These are phyloP conservation scores for Drosophila repletoides DNA, from an alignment of 1,140 invertebrate genomes.

Conservation along the genomic window DNA sequence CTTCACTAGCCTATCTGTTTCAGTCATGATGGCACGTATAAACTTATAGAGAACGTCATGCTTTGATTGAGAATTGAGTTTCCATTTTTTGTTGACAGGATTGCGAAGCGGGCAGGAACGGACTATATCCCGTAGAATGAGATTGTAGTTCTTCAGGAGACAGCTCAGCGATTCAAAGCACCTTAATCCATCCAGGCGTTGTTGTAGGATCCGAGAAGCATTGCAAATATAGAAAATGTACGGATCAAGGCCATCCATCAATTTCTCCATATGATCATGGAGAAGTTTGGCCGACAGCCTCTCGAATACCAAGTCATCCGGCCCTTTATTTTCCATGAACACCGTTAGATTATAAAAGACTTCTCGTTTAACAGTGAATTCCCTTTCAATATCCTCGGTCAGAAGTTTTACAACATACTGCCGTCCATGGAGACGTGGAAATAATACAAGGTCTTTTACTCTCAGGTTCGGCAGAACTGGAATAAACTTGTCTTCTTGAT, in stretches of 20 bases:
- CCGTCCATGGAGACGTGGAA: too few species aligned
- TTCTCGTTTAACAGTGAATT: not conserved
- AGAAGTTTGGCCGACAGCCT: not conserved
- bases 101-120: not conserved
- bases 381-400: too few species aligned
- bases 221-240: conserved; percentile 11
- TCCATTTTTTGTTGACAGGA: too few species aligned
- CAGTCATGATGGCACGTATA: too few species aligned
- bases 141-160: not conserved
- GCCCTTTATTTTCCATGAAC: not conserved
- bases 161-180: not conserved
- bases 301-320: not conserved
- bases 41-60: too few species aligned
- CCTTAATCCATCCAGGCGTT: not conserved
- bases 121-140: not conserved
- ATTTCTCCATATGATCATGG: not conserved
- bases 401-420: too few species aligned
- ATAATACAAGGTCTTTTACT: too few species aligned
- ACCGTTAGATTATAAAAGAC: conserved; percentile 9
- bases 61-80: too few species aligned
- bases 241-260: conserved; percentile 11
- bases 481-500: not conserved
- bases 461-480: too few species aligned
- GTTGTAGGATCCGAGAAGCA: not conserved
- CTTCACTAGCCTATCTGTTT: not conserved